Evolutionary conservation across 2,113 vertebrate species (phyloP).

Genomic region (Brienomyrus brachyistius): DNA sequence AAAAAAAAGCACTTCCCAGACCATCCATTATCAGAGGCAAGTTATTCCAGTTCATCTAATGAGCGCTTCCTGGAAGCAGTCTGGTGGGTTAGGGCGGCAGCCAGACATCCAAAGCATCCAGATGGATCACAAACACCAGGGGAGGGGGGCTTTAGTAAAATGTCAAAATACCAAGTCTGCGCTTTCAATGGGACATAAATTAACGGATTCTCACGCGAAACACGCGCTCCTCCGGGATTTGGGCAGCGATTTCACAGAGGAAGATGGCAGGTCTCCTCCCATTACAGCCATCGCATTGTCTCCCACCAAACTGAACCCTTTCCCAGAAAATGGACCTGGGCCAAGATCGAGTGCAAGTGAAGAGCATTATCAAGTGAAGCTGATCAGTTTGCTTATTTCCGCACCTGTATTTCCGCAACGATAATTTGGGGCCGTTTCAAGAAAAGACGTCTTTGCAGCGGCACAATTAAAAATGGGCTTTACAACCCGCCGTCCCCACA

Average conservation of each 20-base stretch:
- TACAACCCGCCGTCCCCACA: background rate
- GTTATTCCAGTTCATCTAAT: background rate
- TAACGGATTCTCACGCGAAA: background rate
- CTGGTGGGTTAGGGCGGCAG: background rate
- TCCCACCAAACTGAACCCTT: background rate
- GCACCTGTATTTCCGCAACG: no score
- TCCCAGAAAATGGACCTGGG: background rate
- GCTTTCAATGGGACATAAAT: background rate
- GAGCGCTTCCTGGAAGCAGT: background rate
- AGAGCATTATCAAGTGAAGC: background rate
- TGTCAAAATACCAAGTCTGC: background rate
- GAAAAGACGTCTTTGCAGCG: background rate
- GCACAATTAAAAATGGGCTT: background rate
- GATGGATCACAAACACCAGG: background rate
- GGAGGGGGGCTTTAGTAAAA: background rate
- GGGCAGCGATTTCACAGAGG: background rate
- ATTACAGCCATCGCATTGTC: background rate
- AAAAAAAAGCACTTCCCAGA: conserved; percentile 12
- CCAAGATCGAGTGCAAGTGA: background rate
- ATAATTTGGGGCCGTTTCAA: background rate
- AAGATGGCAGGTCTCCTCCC: background rate
- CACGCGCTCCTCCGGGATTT: background rate
- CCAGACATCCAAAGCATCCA: background rate
- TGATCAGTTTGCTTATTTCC: background rate
- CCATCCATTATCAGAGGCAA: background rate